These are phyloP conservation scores for Dipodomys stephensi DNA, from an alignment of 2,113 vertebrate species.

Conservation along the genomic window DNA sequence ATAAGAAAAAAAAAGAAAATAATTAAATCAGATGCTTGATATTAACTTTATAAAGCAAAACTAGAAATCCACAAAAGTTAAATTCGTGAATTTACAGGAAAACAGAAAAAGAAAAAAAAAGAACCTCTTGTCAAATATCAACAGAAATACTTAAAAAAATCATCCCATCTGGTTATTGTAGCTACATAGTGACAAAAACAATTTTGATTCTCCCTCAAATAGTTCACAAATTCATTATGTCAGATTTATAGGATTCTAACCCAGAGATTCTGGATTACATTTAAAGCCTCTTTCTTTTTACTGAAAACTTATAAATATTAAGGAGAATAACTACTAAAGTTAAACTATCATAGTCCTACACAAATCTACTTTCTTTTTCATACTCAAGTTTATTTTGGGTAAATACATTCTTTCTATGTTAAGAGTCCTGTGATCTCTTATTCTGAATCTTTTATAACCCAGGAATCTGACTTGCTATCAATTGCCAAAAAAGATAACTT, in stretches of 20 bases:
- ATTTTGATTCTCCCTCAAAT: conserved; percentile 52
- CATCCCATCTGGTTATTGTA: conserved; percentile 55
- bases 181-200: conserved; percentile 51
- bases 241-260: conserved; percentile 49
- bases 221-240: conserved; percentile 52
- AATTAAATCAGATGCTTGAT: conserved; percentile 43
- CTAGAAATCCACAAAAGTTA: conserved; percentile 65
- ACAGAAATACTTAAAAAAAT: conserved; percentile 30
- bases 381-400: not conserved
- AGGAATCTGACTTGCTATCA: not conserved
- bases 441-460: not conserved
- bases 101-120: conserved; percentile 53
- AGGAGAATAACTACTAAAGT: not conserved
- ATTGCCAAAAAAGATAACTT: not conserved
- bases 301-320: not conserved
- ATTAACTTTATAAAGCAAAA: conserved; percentile 49
- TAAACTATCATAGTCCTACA: not conserved
- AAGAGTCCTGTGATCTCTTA: not conserved
- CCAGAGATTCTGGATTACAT: conserved; percentile 26
- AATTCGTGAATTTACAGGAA: conserved; percentile 31
- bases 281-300: conserved; percentile 36
- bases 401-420: not conserved
- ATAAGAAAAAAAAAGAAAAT: conserved; percentile 58
- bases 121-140: conserved; percentile 70
- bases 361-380: not conserved